Evolutionary conservation across 2,797 vertebrate species (phyloP).

Genomic region (Tapera naevia): DNA sequence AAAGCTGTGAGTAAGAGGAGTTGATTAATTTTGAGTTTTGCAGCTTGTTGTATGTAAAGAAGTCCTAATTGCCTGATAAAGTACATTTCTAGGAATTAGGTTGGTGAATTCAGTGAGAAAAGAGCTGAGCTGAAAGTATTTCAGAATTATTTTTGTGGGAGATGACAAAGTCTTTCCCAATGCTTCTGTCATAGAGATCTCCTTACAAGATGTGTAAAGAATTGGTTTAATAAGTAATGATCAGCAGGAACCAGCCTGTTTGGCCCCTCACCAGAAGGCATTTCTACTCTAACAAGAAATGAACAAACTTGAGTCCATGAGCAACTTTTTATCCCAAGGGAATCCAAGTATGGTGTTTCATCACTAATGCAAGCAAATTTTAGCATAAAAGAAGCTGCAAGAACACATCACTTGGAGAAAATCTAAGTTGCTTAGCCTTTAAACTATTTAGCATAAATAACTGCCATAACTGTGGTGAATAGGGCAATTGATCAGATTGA

Average conservation of each 20-base stretch:
- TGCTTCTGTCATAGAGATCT: background rate
- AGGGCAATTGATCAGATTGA: conserved; percentile 42
- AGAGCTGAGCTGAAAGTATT: background rate
- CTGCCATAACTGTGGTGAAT: conserved; percentile 45
- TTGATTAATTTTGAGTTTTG: background rate
- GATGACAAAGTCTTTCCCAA: background rate
- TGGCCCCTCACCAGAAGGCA: background rate
- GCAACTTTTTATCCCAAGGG: background rate
- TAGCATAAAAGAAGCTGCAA: conserved; percentile 10
- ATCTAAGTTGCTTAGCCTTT: background rate
- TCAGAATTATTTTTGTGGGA: background rate
- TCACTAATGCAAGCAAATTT: background rate
- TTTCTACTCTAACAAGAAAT: background rate
- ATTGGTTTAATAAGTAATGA: background rate
- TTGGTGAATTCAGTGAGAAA: background rate
- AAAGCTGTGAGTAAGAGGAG: background rate
- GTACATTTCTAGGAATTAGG: background rate
- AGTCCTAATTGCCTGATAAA: background rate
- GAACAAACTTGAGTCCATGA: background rate
- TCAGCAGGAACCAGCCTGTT: background rate
- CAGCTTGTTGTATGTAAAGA: background rate
- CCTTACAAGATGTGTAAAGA: background rate
- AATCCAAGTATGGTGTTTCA: background rate
- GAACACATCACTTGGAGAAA: conserved; percentile 8
- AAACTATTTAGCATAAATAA: conserved; percentile 50